Conservation (phyloP, 2,113 vertebrate genomes). For the Chrysochloris asiatica region DNA sequence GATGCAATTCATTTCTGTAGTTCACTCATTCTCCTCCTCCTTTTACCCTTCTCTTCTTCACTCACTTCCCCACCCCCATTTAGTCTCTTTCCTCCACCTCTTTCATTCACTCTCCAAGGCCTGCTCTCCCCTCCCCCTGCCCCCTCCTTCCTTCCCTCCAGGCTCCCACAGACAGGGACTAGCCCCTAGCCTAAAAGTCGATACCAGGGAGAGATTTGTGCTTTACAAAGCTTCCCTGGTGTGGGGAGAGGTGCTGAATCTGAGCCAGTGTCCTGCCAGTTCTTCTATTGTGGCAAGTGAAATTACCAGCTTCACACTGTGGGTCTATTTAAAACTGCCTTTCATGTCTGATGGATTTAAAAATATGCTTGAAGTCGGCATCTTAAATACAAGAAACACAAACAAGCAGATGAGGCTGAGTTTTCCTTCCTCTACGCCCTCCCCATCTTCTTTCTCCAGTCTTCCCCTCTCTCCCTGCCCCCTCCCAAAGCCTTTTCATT, state of each 20-base stretch:
- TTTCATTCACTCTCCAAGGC: fast-evolving
- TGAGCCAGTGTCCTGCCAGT: constrained; percentile 11
- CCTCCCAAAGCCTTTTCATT: constrained; percentile 45
- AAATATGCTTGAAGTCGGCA: constrained; percentile 65
- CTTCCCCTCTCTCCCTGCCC: neutral
- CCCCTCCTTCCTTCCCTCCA: neutral
- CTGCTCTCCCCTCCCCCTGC: fast-evolving
- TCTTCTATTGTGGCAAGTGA: constrained; percentile 47
- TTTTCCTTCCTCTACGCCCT: neutral
- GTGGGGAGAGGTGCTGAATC: neutral
- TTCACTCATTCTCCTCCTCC: neutral
- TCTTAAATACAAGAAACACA: constrained; percentile 61
- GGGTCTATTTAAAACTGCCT: constrained; percentile 70
- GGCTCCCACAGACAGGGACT: neutral
- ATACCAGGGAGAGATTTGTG: neutral
- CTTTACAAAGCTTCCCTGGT: neutral
- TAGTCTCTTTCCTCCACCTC: neutral
- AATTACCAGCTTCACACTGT: constrained; percentile 58
- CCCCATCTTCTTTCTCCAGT: neutral
- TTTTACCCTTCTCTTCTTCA: neutral
- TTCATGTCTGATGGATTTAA: constrained; percentile 72
- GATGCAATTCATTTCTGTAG: neutral
- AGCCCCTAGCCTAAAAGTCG: neutral
- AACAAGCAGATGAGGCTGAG: constrained; percentile 49
- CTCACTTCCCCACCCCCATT: neutral